These are phyloP conservation scores for Heliconius hewitsoni DNA, from an alignment of 1,140 invertebrate species.

Conservation along the genomic window DNA sequence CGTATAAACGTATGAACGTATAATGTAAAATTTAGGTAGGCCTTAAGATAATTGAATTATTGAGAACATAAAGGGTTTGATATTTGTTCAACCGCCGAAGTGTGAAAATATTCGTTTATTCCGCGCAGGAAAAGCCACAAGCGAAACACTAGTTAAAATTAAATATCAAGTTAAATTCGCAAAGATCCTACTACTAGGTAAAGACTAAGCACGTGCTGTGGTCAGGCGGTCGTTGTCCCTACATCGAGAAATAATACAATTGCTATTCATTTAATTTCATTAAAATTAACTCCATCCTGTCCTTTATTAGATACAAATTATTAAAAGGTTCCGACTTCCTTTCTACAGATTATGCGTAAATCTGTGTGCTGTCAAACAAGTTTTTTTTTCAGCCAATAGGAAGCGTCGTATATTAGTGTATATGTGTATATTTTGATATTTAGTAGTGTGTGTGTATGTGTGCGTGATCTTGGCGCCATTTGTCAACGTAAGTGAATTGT, in stretches of 20 bases:
- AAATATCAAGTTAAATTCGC: not conserved
- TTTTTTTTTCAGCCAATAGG: conserved; percentile 8
- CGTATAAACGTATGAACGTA: too few species aligned
- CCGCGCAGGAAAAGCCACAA: too few species aligned
- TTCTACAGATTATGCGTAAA: not conserved
- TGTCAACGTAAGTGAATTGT: conserved; percentile 37
- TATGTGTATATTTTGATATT: not conserved
- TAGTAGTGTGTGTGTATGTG: not conserved
- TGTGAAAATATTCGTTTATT: too few species aligned
- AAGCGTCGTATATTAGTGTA: not conserved
- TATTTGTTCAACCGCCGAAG: too few species aligned
- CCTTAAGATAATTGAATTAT: too few species aligned
- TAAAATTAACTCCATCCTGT: conserved; percentile 5
- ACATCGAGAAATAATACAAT: not conserved
- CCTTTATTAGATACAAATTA: conserved; percentile 5
- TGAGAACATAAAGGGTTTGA: too few species aligned
- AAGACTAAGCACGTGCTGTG: not conserved
- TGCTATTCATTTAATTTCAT: conserved; percentile 4
- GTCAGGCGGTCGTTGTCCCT: not conserved
- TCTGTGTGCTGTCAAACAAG: not conserved
- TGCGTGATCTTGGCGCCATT: conserved; percentile 39
- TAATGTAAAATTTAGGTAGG: too few species aligned
- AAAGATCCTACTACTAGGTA: not conserved
- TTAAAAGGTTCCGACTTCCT: conserved; percentile 13
- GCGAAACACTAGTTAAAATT: not conserved